Base-by-base conservation (phyloP, 2,888 invertebrate genomes). In the Alviniconcha strummeri region DNA sequence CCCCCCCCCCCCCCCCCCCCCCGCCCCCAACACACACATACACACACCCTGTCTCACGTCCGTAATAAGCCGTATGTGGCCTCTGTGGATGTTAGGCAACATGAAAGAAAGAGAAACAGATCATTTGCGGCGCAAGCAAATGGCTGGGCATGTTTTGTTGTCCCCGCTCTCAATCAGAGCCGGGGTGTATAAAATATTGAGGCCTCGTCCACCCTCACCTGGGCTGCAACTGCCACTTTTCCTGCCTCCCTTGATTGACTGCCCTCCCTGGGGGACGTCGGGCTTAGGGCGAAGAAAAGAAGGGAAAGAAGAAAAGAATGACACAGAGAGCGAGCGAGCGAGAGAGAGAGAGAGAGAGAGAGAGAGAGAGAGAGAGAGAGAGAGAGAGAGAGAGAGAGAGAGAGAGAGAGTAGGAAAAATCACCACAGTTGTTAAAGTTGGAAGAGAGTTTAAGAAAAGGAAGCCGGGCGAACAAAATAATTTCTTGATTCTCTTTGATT, bases 341-440 rank as follows among this genome's bases (percentile, higher is more conserved):
- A 64, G 64, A 64, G 11, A 1, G 64, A 64, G 78, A 78, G 56
- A 78, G 78, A 78, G 56, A 78, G 78, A 78, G 56, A 78, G 77
- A 54, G 55, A 55, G 52, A 55, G 52, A 54, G 52, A n/a, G 52
- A 78, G 64, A 64, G 64, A 1, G 64, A 64, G 64, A 64, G 1
- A 64, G 64, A 64, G 11, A 1, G 64, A 64, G 78, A 78, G 56
- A 78, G 78, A 78, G 56, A 78, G 78, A 78, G 56, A 78, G 77
- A 54, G 55, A 55, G 52, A 55, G 52, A 54, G 52, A n/a, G 52
- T 9, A 52, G 54, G 52, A 55, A 13, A 36, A 36, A 36, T 36
- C 36, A 36, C 36, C 36, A 36, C 0, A 36, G 36, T 36, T 36
- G 36, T 36, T 1, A 36, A 36, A 36, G 36, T 3, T 36, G 36